Evolutionary conservation across 2,113 vertebrate genomes (phyloP).

Genomic region (Crotalus helleri): DNA sequence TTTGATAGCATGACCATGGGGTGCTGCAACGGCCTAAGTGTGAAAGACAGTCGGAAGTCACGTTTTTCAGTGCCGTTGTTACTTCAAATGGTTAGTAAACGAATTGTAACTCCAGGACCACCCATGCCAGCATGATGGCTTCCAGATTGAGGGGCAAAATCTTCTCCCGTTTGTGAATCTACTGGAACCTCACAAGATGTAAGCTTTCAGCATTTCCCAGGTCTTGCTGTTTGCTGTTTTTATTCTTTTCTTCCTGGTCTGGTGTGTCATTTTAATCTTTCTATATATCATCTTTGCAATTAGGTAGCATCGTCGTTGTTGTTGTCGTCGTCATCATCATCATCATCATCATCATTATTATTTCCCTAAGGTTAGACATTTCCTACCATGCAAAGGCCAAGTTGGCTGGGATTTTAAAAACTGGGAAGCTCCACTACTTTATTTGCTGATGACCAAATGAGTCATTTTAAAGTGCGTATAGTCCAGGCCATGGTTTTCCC

Average conservation of each 20-base stretch:
- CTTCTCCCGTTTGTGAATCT: background rate
- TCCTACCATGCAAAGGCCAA: background rate
- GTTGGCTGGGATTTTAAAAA: background rate
- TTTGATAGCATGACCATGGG: too few species aligned
- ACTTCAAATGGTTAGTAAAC: too few species aligned
- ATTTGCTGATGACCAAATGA: background rate
- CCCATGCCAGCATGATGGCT: background rate
- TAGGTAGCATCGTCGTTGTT: too few species aligned
- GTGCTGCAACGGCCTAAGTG: too few species aligned
- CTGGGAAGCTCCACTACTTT: background rate
- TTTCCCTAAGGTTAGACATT: background rate
- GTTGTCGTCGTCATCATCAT: too few species aligned
- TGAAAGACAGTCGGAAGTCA: too few species aligned
- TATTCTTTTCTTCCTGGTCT: background rate
- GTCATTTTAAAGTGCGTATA: background rate
- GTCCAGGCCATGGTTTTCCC: too few species aligned
- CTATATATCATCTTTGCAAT: background rate
- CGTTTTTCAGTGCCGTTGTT: too few species aligned
- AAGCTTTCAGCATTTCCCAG: background rate
- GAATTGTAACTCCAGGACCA: too few species aligned
- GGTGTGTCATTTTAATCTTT: background rate
- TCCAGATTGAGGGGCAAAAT: background rate
- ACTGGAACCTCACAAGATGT: background rate
- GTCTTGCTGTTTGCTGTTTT: background rate
- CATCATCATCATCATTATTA: too few species aligned